Evolutionary conservation across 2,888 invertebrate species (phyloP), one percentile per base, ranked within the genome.

Genomic region (Agrotis puta): DNA sequence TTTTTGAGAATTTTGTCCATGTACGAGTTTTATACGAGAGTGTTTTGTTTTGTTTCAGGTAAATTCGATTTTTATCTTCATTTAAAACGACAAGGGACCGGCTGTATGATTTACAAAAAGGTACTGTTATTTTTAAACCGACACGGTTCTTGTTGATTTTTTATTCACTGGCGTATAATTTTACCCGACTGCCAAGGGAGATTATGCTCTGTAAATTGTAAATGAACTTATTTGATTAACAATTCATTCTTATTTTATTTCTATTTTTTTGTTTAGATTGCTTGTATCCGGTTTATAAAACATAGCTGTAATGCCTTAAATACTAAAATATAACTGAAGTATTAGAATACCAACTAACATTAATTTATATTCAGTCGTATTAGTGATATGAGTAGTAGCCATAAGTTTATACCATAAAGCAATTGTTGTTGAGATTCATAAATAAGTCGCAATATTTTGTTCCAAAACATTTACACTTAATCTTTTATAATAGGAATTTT

Each of bases 1-100:
- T 68, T 65, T 48, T 33, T 39, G 9, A 20, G 39, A 61, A 68
- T 74, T 58, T 74, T 39, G 24, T 62, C n/a, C 74, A 53, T 20
- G 59, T 78, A 27, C 50, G 5, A 4, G 18, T 61, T 72, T 43
- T 71, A 57, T 64, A 71, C 2, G 16, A 48, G 13, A 56, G 48
- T 47, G 24, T 74, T 77, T 77, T 74, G 76, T 67, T 67, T 54
- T 76, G 70, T 74, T 74, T 33, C 56, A 74, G 74, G 74, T 74
- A 74, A 77, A 69, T 57, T 39, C n/a, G 70, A 56, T 56, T 56
- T 61, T 61, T 74, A 65, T 65, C 75, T 57, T 57, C 48, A 50
- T 57, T 57, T 20, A 65, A 45, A 75, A 22, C 13, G 39, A 43
- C 47, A 54, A 48, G 20, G 75, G 33, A 39, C 33, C 39, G 20